phyloP scores from a whole-genome alignment of 1,140 invertebrate species.

The Ctenoplectra terminalis region DNA sequence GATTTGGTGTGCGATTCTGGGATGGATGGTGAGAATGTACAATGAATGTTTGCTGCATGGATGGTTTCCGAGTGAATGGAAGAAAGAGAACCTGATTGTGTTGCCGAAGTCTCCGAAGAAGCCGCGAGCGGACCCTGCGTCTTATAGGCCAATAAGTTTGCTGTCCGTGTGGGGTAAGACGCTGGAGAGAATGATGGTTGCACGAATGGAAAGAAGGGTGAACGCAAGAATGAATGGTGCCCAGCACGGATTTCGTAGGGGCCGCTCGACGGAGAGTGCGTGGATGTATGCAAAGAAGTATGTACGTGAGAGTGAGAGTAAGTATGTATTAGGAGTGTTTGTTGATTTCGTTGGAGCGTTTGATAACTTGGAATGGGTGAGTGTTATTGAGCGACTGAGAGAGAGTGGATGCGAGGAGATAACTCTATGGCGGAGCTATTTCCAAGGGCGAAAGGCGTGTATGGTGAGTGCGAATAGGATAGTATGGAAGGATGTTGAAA shows the following conservation, averaged over 20 bases:
- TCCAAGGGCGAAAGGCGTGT: not conserved
- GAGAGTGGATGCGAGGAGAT: constrained; percentile 31
- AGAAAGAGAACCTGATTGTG: too few relatives aligned
- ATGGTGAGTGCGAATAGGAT: not conserved
- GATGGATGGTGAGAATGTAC: too few relatives aligned
- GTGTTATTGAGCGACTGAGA: constrained; percentile 61
- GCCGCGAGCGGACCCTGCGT: too few relatives aligned
- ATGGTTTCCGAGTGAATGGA: too few relatives aligned
- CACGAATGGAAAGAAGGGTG: too few relatives aligned
- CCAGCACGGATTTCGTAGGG: constrained; percentile 11
- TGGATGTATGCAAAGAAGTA: constrained; percentile 6
- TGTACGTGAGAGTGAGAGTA: not conserved
- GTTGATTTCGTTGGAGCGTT: constrained; percentile 79
- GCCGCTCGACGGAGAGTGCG: constrained; percentile 24
- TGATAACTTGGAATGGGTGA: constrained; percentile 73
- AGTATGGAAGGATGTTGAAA: constrained; percentile 11
- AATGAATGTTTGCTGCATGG: too few relatives aligned
- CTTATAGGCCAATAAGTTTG: too few relatives aligned
- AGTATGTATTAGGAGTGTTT: constrained; percentile 65
- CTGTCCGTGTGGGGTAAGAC: too few relatives aligned
- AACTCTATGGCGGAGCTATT: constrained; percentile 26
- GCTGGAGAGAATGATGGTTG: too few relatives aligned
- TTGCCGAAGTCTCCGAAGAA: too few relatives aligned
- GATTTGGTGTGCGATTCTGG: too few relatives aligned
- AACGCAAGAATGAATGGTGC: not conserved